A percentile compares a stretch with the other conserved stretches of the same genome.
These are phyloP conservation scores for Chrysomela aeneicollis DNA, from an alignment of 2,888 invertebrate species.

Conservation along the genomic window DNA sequence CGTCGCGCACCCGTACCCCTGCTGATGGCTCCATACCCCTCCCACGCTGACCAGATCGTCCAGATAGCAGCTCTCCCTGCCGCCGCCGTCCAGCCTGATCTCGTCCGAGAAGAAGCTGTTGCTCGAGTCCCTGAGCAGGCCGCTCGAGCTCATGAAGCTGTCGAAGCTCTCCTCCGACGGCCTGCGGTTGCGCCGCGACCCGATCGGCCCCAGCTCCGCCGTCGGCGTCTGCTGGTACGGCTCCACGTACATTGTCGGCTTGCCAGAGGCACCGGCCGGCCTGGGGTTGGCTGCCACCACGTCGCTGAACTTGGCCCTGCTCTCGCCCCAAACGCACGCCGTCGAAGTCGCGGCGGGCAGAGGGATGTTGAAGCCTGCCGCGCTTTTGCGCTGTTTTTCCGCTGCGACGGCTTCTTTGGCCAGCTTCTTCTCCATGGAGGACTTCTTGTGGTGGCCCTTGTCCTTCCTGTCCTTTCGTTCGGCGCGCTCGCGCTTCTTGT, in stretches of 20 bases:
- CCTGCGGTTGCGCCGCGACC: conserved; percentile 52
- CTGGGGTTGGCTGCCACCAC: too few species aligned
- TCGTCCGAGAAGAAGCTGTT: conserved; percentile 53
- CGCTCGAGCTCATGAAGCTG: conserved; percentile 26
- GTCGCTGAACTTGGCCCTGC: conserved; percentile 67
- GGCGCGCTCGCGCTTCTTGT: conserved; percentile 42
- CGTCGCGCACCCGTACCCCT: conserved; percentile 42
- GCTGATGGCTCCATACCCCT: conserved; percentile 38
- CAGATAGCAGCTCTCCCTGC: conserved; percentile 41
- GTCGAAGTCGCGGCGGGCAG: conserved; percentile 52
- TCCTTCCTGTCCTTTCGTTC: conserved; percentile 51
- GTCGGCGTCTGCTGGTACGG: conserved; percentile 54
- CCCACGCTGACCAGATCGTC: conserved; percentile 37
- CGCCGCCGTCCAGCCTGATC: conserved; percentile 45
- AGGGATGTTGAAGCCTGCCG: conserved; percentile 41
- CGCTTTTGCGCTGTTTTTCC: conserved; percentile 32
- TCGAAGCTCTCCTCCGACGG: conserved; percentile 37
- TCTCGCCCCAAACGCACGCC: conserved; percentile 64
- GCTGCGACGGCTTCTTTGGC: conserved; percentile 26
- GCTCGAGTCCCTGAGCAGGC: conserved; percentile 33
- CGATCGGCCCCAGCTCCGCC: conserved; percentile 62
- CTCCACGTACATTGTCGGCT: conserved; percentile 59
- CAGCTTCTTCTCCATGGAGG: conserved; percentile 39
- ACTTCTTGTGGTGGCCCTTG: conserved; percentile 45
- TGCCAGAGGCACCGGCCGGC: too few species aligned